Percentiles rank a stretch among this genome's conserved stretches.
phyloP scores from a whole-genome alignment of 2,113 vertebrate genomes.

The Oreochromis niloticus region DNA sequence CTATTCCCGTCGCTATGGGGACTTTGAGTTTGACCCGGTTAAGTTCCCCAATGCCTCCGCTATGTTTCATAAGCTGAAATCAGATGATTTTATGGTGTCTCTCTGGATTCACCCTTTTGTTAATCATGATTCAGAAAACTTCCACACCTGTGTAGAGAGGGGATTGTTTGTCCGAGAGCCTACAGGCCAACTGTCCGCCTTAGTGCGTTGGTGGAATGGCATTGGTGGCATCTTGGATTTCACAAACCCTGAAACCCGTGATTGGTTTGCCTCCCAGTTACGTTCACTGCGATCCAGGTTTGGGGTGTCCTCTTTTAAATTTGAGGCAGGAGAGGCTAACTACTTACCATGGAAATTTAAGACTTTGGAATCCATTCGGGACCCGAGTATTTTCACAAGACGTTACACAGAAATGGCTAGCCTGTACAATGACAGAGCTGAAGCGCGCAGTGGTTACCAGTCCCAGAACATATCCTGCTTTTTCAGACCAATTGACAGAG shows the following conservation, averaged over 20 bases:
- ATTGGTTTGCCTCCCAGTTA: slow-evolving; percentile 88
- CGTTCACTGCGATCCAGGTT: slow-evolving; percentile 79
- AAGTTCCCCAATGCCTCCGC: slow-evolving; percentile 82
- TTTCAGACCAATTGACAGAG: slow-evolving; percentile 88
- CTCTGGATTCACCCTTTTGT: slow-evolving; percentile 89
- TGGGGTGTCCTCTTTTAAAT: slow-evolving; percentile 86
- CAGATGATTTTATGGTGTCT: slow-evolving; percentile 80
- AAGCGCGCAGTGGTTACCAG: slow-evolving; percentile 89
- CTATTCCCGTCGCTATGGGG: slow-evolving; percentile 82
- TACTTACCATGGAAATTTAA: slow-evolving; percentile 90
- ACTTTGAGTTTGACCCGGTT: slow-evolving; percentile 80
- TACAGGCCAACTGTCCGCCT: slow-evolving; percentile 74
- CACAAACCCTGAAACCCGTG: slow-evolving; percentile 83
- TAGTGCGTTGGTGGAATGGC: slow-evolving; percentile 93
- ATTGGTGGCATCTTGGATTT: slow-evolving; percentile 90
- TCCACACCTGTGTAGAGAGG: slow-evolving; percentile 77
- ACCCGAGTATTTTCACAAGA: slow-evolving; percentile 90
- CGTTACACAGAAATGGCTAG: slow-evolving; percentile 90
- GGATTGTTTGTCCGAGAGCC: slow-evolving; percentile 82
- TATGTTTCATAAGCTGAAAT: slow-evolving; percentile 81
- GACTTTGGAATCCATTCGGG: slow-evolving; percentile 76
- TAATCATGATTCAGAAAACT: slow-evolving; percentile 81
- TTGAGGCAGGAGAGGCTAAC: slow-evolving; percentile 90
- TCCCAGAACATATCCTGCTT: slow-evolving; percentile 94
- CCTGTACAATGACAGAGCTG: slow-evolving; percentile 84